Base-by-base conservation (phyloP, 2,113 vertebrate genomes). In the Oreochromis tanganicae region DNA sequence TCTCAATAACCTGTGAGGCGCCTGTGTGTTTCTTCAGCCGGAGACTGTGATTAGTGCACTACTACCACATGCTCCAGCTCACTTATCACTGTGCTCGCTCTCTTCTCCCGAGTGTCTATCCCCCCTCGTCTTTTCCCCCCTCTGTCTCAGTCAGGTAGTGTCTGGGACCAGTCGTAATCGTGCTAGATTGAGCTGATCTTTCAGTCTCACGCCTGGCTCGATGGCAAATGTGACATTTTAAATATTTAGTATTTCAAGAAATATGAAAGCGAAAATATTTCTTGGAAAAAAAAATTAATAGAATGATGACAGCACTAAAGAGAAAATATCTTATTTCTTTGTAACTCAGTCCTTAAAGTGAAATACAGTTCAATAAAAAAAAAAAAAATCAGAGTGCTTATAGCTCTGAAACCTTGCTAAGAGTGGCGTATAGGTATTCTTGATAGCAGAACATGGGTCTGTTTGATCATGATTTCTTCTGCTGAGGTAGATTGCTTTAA, bases 1-100 rank as follows among this genome's bases (percentile, higher is more conserved):
- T 94, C 89, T 86, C 95, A 95, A 95, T 94, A 94, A 94, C 81
- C 92, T 88, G 91, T 38, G 86, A 90, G 93, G 87, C 89, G 85
- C 73, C 87, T 50, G 87, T 94, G 90, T 92, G 91, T 94, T 94
- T 91, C 90, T 93, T 50, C 90, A 93, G 90, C 84, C 63, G 14
- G 89, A 91, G 89, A 81, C 81, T 43, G 5, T 95, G 93, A 95
- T 95, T 94, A 92, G 93, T 88, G 88, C 89, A 75, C 57, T 59
- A 85, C 92, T 75, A 92, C n/a, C 90, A 92, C 91, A 87, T 89
- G 85, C 87, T 94, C 81, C 80, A 83, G 86, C 87, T 93, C 94
- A 89, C 93, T 95, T 83, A 93, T 94, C 92, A 88, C 71, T 13
- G 36, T 21, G 11, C 88, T 81, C 48, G 29, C 82, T 80, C 82